Percentiles rank a stretch among this genome's conserved stretches.
phyloP scores from a whole-genome alignment of 30 jellyfish, hydroid and myxozoan genomes.

The Clytia hemisphaerica region DNA sequence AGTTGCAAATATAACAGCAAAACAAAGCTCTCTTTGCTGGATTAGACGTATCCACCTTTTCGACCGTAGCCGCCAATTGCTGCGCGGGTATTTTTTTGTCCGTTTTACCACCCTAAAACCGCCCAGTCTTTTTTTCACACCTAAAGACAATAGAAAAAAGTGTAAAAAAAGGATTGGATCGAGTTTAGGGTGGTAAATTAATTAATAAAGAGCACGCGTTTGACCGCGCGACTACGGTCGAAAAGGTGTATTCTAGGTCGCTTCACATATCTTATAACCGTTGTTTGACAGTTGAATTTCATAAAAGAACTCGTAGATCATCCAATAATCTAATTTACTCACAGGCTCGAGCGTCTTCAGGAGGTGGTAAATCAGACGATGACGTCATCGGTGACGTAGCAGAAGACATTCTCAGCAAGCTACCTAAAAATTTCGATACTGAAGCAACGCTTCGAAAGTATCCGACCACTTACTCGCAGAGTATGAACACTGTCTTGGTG shows the following conservation, averaged over 20 bases:
- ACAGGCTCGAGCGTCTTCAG: conserved; percentile 73
- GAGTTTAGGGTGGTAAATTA: too few relatives aligned
- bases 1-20: too few relatives aligned
- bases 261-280: not conserved
- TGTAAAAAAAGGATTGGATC: too few relatives aligned
- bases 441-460: conserved; percentile 78
- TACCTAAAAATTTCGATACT: conserved; percentile 67
- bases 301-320: not conserved
- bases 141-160: too few relatives aligned
- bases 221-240: too few relatives aligned
- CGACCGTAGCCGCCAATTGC: too few relatives aligned
- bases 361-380: conserved; percentile 84
- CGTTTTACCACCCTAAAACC: too few relatives aligned
- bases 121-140: too few relatives aligned
- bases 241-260: not conserved
- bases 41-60: too few relatives aligned
- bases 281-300: too few relatives aligned
- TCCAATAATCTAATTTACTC: not conserved
- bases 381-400: conserved; percentile 82
- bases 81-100: too few relatives aligned
- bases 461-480: conserved; percentile 78
- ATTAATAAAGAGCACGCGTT: not conserved
- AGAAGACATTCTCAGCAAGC: conserved; percentile 67
- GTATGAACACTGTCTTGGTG: conserved; percentile 90
- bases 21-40: too few relatives aligned